Evolutionary conservation across 2,113 vertebrate genomes (phyloP).

Genomic region (Uropsilus gracilis): DNA sequence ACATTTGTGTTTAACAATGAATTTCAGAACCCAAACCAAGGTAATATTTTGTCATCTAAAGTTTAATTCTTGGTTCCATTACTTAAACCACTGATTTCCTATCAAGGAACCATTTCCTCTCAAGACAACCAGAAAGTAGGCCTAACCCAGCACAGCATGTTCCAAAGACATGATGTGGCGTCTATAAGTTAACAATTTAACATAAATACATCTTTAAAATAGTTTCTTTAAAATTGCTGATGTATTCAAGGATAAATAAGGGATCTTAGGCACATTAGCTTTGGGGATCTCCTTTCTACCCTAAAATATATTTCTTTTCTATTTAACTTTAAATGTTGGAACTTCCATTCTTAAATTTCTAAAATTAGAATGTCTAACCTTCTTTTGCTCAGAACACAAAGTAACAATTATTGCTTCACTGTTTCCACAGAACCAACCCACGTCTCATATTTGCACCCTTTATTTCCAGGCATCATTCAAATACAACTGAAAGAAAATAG

Average conservation of each 20-base stretch:
- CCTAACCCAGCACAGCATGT: background rate
- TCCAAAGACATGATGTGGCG: background rate
- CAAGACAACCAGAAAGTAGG: background rate
- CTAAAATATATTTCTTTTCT: background rate
- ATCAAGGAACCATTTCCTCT: conserved; percentile 28
- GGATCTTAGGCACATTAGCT: background rate
- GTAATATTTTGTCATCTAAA: background rate
- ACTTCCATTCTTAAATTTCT: conserved; percentile 49
- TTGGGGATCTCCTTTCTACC: conserved; percentile 19
- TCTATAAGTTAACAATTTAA: background rate
- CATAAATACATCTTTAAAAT: background rate
- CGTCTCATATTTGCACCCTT: conserved; percentile 21
- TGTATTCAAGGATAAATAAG: background rate
- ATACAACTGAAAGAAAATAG: conserved; percentile 55
- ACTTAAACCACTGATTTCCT: conserved; percentile 14
- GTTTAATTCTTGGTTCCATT: conserved; percentile 13
- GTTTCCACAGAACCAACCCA: background rate
- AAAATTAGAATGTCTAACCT: conserved; percentile 59
- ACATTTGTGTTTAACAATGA: conserved; percentile 6
- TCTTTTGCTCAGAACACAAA: conserved; percentile 55
- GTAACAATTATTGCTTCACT: conserved; percentile 53
- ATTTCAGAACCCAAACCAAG: conserved; percentile 10
- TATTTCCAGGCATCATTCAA: conserved; percentile 46
- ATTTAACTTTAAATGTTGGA: background rate
- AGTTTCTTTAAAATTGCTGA: background rate